These are phyloP conservation scores for Pelochelys cantorii DNA, from an alignment of 2,797 vertebrate genomes.

Conservation along the genomic window DNA sequence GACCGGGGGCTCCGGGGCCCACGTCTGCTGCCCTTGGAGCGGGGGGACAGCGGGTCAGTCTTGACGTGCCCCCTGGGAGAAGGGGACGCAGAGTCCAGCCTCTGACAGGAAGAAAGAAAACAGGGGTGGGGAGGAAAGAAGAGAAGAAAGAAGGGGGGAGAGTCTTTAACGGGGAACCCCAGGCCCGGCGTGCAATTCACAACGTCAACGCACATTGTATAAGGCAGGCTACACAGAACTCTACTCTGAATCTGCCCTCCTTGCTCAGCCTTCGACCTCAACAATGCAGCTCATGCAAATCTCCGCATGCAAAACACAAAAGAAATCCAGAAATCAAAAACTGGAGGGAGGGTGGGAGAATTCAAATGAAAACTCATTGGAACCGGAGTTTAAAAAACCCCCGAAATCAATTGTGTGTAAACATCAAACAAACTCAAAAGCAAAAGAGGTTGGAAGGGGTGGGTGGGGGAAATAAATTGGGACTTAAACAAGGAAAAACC, in stretches of 20 bases:
- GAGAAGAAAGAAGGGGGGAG: slow-evolving; percentile 75
- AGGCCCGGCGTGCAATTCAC: slow-evolving; percentile 76
- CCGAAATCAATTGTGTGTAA: slow-evolving; percentile 39
- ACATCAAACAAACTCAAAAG: slow-evolving; percentile 31
- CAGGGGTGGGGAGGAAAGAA: slow-evolving; percentile 64
- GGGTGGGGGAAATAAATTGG: not conserved
- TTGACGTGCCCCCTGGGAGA: slow-evolving; percentile 82
- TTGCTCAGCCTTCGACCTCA: slow-evolving; percentile 87
- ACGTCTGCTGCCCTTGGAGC: slow-evolving; percentile 78
- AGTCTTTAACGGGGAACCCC: slow-evolving; percentile 81
- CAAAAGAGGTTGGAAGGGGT: not conserved
- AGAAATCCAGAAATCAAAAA: slow-evolving; percentile 84
- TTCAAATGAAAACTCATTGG: not conserved
- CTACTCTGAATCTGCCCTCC: slow-evolving; percentile 74
- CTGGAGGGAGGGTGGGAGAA: slow-evolving; percentile 78
- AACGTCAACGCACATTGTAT: slow-evolving; percentile 78
- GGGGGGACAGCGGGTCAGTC: slow-evolving; percentile 78
- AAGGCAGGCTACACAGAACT: slow-evolving; percentile 81
- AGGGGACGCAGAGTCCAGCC: slow-evolving; percentile 83
- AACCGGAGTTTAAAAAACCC: slow-evolving; percentile 23
- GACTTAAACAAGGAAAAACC: slow-evolving; percentile 24
- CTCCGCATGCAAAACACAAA: slow-evolving; percentile 96
- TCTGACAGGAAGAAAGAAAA: slow-evolving; percentile 84
- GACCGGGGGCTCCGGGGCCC: slow-evolving; percentile 82
- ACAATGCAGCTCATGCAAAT: slow-evolving; percentile 99